These are phyloP conservation scores for Menidia beryllina DNA, from an alignment of 2,113 vertebrate genomes.

Conservation along the genomic window DNA sequence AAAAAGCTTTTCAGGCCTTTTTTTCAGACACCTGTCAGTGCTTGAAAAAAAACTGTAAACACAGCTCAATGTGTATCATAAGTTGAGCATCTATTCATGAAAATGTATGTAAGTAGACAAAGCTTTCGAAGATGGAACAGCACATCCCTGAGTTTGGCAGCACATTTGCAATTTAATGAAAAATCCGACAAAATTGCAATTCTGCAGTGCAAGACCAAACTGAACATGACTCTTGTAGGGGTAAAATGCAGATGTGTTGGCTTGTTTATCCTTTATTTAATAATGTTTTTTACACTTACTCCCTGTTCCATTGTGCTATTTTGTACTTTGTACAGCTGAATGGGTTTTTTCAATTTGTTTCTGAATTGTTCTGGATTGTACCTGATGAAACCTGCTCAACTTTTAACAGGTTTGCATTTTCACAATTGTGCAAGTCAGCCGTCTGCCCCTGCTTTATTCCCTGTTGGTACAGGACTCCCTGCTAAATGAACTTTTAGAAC, in stretches of 20 bases:
- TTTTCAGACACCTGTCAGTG: background rate
- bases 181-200: background rate
- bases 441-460: slow-evolving; percentile 4
- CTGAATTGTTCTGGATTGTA: background rate
- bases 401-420: slow-evolving; percentile 21
- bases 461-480: background rate
- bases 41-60: background rate
- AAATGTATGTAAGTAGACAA: slow-evolving; percentile 8
- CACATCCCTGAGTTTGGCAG: slow-evolving; percentile 24
- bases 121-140: slow-evolving; percentile 9
- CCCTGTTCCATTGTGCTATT: background rate
- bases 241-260: background rate
- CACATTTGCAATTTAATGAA: slow-evolving; percentile 20
- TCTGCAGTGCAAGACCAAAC: background rate
- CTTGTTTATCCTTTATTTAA: slow-evolving; percentile 7
- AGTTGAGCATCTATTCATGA: background rate
- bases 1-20: slow-evolving; percentile 3
- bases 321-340: background rate
- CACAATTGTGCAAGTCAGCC: slow-evolving; percentile 12
- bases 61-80: background rate
- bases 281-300: background rate
- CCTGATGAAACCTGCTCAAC: too few relatives aligned
- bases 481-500: slow-evolving; percentile 7
- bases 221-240: slow-evolving; percentile 2
- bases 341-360: background rate